These are phyloP conservation scores for Osmerus mordax DNA, from an alignment of 2,113 vertebrate species.

Conservation along the genomic window DNA sequence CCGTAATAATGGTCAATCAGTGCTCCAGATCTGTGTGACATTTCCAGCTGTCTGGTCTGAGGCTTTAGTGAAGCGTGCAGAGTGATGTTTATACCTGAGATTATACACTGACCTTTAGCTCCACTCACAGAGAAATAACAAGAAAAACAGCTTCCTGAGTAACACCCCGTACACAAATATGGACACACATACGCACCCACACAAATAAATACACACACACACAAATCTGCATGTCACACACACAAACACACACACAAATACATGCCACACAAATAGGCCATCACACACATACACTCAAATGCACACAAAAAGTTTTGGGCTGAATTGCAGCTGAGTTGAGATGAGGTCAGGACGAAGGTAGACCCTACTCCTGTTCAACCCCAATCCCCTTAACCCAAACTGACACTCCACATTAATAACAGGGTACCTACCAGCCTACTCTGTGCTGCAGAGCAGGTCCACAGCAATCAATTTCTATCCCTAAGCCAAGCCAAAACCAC, in stretches of 20 bases:
- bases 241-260: background rate
- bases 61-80: constrained; percentile 53
- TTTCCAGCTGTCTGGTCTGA: constrained; percentile 63
- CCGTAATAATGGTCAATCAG: constrained; percentile 64
- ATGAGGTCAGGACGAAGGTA: background rate
- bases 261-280: background rate
- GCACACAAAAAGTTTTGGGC: too few relatives aligned
- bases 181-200: background rate
- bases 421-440: too few relatives aligned
- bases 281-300: background rate
- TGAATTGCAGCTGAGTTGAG: too few relatives aligned
- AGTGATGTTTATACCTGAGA: constrained; percentile 61
- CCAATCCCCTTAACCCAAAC: background rate
- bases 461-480: too few relatives aligned
- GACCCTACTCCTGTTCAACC: background rate
- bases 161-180: constrained; percentile 5
- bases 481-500: too few relatives aligned
- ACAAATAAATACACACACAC: background rate
- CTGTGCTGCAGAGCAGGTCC: too few relatives aligned
- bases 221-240: background rate
- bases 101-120: constrained; percentile 66
- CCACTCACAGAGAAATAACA: constrained; percentile 54
- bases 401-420: background rate
- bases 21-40: constrained; percentile 66
- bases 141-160: constrained; percentile 35